Evolutionary conservation across 2,888 invertebrate genomes (phyloP), one percentile per base, ranked within the genome.

Genomic region (Zaprionus obscuricornis): DNA sequence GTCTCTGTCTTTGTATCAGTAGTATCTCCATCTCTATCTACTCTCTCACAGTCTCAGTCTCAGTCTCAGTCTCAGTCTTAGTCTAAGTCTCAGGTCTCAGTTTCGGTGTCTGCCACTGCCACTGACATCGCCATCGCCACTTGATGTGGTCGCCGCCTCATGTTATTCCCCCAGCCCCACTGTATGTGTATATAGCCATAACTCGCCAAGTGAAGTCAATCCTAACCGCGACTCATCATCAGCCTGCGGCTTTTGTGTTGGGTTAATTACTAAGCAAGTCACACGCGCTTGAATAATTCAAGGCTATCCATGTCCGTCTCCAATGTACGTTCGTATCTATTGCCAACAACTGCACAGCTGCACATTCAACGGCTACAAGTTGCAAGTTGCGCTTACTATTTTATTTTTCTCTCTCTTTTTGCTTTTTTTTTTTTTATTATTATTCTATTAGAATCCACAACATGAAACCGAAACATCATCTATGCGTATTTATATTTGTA

Each of bases 231-330:
- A 73, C 74, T 78, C 77, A 78, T 74, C 74, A 71, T 57, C 66
- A 65, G 77, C 65, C 72, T 65, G 85, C 54, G 82, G 77, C 77
- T 77, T 84, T 84, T 81, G 74, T 81, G 69, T 62, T 76, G 77
- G 72, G 73, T 82, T 86, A 83, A 83, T 83, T 83, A 85, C 85
- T 85, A 83, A 86, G 82, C 83, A 64, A 85, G 83, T 86, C 83
- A 82, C 83, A 86, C 70, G 86, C 83, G 87, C 67, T 71, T 86
- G 83, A 86, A 83, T 83, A 76, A 83, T 86, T 83, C 83, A 83
- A 83, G 83, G 83, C 86, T 86, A 79, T 81, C 71, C 20, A 36
- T 51, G 56, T 42, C 58, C 17, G 39, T 24, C 27, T 20, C 8
- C 16, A n/a, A n/a, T n/a, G n/a, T n/a, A n/a, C n/a, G n/a, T n/a